Base-by-base conservation (phyloP, 2,888 invertebrate species). In the Drosophila aldrichi region DNA sequence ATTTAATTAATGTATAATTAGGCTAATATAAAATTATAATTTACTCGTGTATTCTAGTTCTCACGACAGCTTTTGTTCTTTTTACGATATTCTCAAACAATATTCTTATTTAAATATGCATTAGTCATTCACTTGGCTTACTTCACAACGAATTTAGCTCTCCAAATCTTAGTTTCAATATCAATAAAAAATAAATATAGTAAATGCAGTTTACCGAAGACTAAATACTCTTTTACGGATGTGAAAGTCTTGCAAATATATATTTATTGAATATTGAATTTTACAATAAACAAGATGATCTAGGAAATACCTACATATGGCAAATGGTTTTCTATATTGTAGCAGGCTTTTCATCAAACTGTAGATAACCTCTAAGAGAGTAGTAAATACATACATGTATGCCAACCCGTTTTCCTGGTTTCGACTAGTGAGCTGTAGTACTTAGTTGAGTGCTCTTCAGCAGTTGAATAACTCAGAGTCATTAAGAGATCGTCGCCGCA, bases 381-480 rank as follows among this genome's bases (percentile, higher is more conserved):
- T n/a, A 6, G 9, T 18, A 20, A n/a, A 18, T n/a, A 22, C 20
- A 22, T 22, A 22, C 20, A 22, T 34, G 29, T 40, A 64, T 61
- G 58, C 18, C 40, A 75, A 79, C 76, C 29, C 44, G 80, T 79
- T 77, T 74, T 64, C 64, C 61, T 52, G 41, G 61, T 60, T 41
- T 40, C 51, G 22, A 46, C 52, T 48, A 38, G 25, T 32, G n/a
- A 32, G 18, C 22, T 34, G 20, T 10, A 34, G 48, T 64, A 66
- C 55, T 29, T 51, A 70, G 34, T 38, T 64, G 51, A 76, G 69
- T 62, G 62, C 58, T 52, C 29, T 34, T 52, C 56, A 55, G 61
- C 65, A 74, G 49, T 76, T 60, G 63, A 81, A 59, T 77, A 67
- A 61, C 77, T 75, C 46, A 57, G 36, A 68, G 72, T 52, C 71